Evolutionary conservation across 2,113 vertebrate species (phyloP), one percentile per base, ranked within the genome.

Genomic region (Bubo bubo): DNA sequence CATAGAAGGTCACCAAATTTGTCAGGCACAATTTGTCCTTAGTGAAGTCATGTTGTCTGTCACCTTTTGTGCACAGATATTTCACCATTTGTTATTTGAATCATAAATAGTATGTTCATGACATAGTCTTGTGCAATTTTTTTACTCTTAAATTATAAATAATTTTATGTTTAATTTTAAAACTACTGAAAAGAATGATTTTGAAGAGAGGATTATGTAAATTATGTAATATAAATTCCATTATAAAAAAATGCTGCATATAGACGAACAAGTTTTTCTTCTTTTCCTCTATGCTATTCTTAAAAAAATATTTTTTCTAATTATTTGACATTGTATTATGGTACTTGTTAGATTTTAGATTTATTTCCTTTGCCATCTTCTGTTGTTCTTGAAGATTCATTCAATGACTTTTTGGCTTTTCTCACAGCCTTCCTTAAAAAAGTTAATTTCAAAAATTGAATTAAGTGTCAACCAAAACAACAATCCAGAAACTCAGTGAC

Each of bases 231-330:
- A 5, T 39, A 43, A 74, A 55, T 39, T 39, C 4, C 12, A 27
- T 32, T 56, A 27, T 28, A 66, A 4, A 53, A 34, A 55, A 43
- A 47, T 11, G 2, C 7, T 63, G 14, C 14, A 14, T 34, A 34
- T 2, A 18, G 37, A 12, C 52, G n/a, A 59, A 27, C 2, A 86
- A 53, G 7, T 39, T 52, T 5, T 70, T 39, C 15, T 67, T 59
- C 0, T 49, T 73, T 70, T 60, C 3, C 4, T 68, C 23, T 59
- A 4, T 9, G 2, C 0, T 80, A 4, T 59, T 70, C 32, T 62
- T 70, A 37, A 47, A 75, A 22, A 4, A 0, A 0, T 32, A 6
- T 50, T 75, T 75, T 74, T 19, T 27, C 22, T 47, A 79, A 71
- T 47, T 41, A 62, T 83, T 75, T 83, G 6, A 4, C 4, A 22